Percentiles rank a stretch among this genome's conserved stretches.
phyloP scores from a whole-genome alignment of 2,888 invertebrate species.

The Apoda limacodes region DNA sequence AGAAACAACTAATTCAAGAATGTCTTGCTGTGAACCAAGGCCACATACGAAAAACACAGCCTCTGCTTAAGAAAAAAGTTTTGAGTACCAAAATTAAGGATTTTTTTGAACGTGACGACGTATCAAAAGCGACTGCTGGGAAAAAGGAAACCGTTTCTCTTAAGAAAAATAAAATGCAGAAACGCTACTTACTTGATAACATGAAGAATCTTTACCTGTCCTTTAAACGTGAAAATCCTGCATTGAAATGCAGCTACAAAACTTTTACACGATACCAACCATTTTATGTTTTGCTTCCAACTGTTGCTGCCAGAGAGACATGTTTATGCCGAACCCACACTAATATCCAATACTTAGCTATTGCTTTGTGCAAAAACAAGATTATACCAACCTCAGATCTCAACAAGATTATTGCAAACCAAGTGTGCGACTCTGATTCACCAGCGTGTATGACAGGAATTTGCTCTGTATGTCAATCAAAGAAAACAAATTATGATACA shows the following conservation, averaged over 20 bases:
- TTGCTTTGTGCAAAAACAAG: slow-evolving; percentile 3
- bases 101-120: too few species aligned
- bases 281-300: slow-evolving; percentile 1
- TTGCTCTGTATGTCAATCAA: too few species aligned
- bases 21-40: slow-evolving; percentile 1
- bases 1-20: slow-evolving; percentile 1
- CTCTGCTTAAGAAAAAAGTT: too few species aligned
- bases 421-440: too few species aligned
- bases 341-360: too few species aligned
- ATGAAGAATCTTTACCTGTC: slow-evolving; percentile 4
- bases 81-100: too few species aligned
- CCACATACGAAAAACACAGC: not conserved
- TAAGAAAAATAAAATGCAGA: slow-evolving; percentile 3
- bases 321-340: too few species aligned
- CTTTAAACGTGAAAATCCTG: slow-evolving; percentile 5
- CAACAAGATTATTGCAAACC: too few species aligned
- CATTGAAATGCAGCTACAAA: slow-evolving; percentile 1
- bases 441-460: too few species aligned
- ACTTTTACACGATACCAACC: slow-evolving; percentile 1
- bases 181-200: slow-evolving; percentile 3
- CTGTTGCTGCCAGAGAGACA: slow-evolving; percentile 1
- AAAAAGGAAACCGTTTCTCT: too few species aligned
- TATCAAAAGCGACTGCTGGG: too few species aligned
- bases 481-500: too few species aligned
- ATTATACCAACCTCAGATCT: slow-evolving; percentile 2